Base-by-base conservation (phyloP, 2,113 vertebrate genomes). In the Bubo bubo region DNA sequence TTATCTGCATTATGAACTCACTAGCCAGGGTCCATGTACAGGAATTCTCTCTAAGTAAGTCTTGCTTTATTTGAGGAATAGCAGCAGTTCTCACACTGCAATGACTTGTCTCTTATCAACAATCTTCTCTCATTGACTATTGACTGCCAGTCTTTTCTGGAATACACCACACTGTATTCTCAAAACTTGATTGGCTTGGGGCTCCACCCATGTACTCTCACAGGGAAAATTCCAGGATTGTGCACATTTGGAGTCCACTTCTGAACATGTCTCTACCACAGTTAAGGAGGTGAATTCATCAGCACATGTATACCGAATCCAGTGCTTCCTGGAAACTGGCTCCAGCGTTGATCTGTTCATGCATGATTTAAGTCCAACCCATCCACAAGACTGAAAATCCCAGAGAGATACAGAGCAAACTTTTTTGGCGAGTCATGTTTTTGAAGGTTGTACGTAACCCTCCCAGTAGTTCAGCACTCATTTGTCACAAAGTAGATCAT, bases 1-100 rank as follows among this genome's bases (percentile, higher is more conserved):
- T 22, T 8, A 3, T 4, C 53, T 7, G 52, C 15, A 12, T 21
- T 6, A 34, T 1, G 0, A 28, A 23, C 53, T 34, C 45, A 10
- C 24, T 12, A 50, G 62, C 16, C 52, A 41, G 4, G 5, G 11
- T 3, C 13, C 52, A 30, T 1, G 1, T 9, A 2, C 39, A 56
- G 52, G 15, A 71, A 32, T 14, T 43, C 35, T 41, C 58, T 21
- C 43, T 50, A 55, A 13, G 1, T 14, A 7, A 64, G 16, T 1
- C 28, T 30, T 43, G 27, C 43, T 19, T 28, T 37, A 15, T 20
- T 47, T 62, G 70, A 94, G n/a, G 21, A 67, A 23, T 2, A 71
- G 60, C 60, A 67, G 30, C 14, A n/a, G 39, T 72, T 77, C 58
- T 82, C 23, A 63, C 24, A 52, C 5, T 0, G 3, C 58, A 58